Percentiles rank a stretch among this genome's conserved stretches.
These are phyloP conservation scores for Drosophila fungiperda DNA, from an alignment of 2,888 invertebrate species.

Conservation along the genomic window DNA sequence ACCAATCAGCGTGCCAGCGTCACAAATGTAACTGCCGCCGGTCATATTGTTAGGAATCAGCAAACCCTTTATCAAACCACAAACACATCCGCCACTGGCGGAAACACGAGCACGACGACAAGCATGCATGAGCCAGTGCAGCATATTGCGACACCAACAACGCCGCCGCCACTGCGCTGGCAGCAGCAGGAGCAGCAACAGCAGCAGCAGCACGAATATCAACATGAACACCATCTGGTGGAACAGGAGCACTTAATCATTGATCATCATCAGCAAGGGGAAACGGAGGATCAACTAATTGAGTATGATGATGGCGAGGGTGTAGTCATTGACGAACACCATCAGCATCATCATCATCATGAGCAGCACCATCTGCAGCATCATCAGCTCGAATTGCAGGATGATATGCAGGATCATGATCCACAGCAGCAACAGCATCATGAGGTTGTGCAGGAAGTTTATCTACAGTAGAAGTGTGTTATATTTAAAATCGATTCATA, in stretches of 20 bases:
- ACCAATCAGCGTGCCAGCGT: conserved; percentile 71
- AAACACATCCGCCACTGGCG: conserved; percentile 46
- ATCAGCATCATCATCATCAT: conserved; percentile 53
- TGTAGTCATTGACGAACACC: conserved; percentile 66
- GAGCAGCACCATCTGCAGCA: conserved; percentile 49
- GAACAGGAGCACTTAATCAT: conserved; percentile 73
- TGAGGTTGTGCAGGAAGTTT: conserved; percentile 82
- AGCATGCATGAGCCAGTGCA: conserved; percentile 61
- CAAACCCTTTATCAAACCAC: conserved; percentile 63
- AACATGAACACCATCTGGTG: conserved; percentile 67
- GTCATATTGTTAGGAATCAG: conserved; percentile 83
- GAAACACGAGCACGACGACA: conserved; percentile 39
- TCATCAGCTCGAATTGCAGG: conserved; percentile 70
- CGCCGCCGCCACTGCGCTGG: conserved; percentile 82
- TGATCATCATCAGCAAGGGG: conserved; percentile 72
- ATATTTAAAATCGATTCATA: conserved; percentile 13
- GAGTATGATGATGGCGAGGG: conserved; percentile 78
- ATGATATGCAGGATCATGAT: conserved; percentile 74
- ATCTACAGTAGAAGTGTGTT: conserved; percentile 69
- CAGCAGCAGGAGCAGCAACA: conserved; percentile 64
- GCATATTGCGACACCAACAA: conserved; percentile 71
- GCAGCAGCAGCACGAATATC: conserved; percentile 56
- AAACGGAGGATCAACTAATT: conserved; percentile 76
- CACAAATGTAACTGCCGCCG: conserved; percentile 77
- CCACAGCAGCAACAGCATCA: conserved; percentile 79